Evolutionary conservation across 1,140 invertebrate species (phyloP).

Genomic region (Eurosta solidaginis): DNA sequence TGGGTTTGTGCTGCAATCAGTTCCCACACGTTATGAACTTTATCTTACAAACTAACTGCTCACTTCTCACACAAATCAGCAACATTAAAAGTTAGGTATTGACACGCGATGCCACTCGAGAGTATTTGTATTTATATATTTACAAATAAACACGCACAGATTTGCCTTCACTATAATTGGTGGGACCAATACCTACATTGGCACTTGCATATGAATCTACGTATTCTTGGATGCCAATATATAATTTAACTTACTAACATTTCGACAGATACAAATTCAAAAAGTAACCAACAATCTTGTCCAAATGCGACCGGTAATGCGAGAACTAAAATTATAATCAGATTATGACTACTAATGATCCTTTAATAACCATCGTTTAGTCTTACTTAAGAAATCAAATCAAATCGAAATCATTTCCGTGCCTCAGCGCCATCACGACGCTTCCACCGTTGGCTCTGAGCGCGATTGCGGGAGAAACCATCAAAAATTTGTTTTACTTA

Average conservation of each 20-base stretch:
- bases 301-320: not conserved
- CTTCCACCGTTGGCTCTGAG: not conserved
- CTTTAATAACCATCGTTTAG: slow-evolving; percentile 58
- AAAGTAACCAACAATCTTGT: not conserved
- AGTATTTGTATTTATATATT: not conserved
- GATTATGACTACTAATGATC: slow-evolving; percentile 58
- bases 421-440: not conserved
- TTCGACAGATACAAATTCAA: too few species aligned
- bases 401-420: slow-evolving; percentile 30
- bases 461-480: not conserved
- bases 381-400: slow-evolving; percentile 43
- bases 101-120: not conserved
- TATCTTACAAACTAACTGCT: not conserved
- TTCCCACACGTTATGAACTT: not conserved
- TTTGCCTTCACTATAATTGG: not conserved
- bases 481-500: not conserved
- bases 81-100: not conserved
- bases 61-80: not conserved
- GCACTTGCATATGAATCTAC: not conserved
- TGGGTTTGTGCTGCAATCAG: not conserved
- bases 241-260: too few species aligned
- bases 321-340: slow-evolving; percentile 45
- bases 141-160: not conserved
- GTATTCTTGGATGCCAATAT: not conserved
- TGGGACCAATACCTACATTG: not conserved